These are phyloP conservation scores for Datnioides undecimradiatus DNA, from an alignment of 2,113 vertebrate genomes.

Conservation along the genomic window DNA sequence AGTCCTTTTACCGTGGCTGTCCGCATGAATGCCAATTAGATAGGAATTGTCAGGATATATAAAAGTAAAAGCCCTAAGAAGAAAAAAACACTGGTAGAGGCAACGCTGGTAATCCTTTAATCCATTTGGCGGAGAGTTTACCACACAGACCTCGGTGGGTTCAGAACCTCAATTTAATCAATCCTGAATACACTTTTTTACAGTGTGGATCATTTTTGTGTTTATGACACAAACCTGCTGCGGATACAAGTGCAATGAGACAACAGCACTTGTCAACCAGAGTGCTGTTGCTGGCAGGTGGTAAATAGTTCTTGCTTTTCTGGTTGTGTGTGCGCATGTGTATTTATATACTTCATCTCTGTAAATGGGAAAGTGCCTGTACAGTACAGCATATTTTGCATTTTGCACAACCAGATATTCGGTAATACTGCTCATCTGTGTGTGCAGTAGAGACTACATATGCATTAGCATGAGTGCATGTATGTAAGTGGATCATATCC, in stretches of 20 bases:
- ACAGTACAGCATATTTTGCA: neutral
- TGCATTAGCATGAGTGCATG: neutral
- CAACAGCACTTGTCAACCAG: conserved; percentile 36
- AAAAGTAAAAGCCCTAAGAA: conserved; percentile 28
- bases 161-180: conserved; percentile 30
- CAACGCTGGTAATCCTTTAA: conserved; percentile 49
- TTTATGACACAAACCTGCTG: conserved; percentile 38
- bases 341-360: neutral
- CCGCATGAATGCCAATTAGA: conserved; percentile 31
- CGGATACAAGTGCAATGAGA: conserved; percentile 33
- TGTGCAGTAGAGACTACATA: neutral
- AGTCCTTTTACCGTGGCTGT: neutral
- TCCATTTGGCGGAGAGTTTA: conserved; percentile 31
- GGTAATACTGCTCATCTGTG: neutral
- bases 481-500: neutral
- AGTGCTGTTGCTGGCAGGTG: conserved; percentile 26
- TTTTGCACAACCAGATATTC: neutral
- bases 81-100: conserved; percentile 13
- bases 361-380: neutral
- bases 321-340: conserved; percentile 4
- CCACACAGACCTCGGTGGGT: conserved; percentile 15
- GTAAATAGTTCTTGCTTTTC: conserved; percentile 32
- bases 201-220: conserved; percentile 34
- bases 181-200: conserved; percentile 15
- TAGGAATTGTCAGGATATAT: conserved; percentile 14